A percentile compares a stretch with the other conserved stretches of the same genome.
These are phyloP conservation scores for Morus bassanus DNA, from an alignment of 2,797 vertebrate genomes.

Conservation along the genomic window DNA sequence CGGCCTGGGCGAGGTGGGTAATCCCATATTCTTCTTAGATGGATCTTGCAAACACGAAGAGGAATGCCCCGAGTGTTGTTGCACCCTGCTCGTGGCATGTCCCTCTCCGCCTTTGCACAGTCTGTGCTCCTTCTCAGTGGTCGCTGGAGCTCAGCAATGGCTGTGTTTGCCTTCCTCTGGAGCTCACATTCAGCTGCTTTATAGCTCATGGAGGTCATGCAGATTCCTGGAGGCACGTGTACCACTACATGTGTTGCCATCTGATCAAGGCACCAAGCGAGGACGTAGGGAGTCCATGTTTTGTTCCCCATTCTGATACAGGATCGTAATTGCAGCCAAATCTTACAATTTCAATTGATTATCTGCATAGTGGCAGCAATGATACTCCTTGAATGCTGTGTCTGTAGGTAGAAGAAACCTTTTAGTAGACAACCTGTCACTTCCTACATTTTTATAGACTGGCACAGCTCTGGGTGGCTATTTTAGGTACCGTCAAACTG, in stretches of 20 bases:
- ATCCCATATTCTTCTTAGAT: not conserved
- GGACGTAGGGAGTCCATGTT: not conserved
- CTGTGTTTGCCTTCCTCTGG: not conserved
- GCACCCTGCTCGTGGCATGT: not conserved
- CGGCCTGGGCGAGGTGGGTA: not conserved
- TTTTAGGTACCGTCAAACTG: not conserved
- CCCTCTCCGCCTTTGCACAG: not conserved
- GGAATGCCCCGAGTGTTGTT: not conserved
- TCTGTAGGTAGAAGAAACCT: not conserved
- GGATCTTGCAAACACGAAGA: rapidly evolving
- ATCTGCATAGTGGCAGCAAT: not conserved
- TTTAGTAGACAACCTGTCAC: not conserved
- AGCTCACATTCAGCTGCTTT: not conserved
- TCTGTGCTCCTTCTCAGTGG: not conserved
- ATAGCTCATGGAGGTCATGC: not conserved
- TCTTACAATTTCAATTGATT: not conserved
- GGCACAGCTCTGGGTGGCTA: not conserved
- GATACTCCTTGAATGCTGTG: not conserved
- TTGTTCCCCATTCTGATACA: not conserved
- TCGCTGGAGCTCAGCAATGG: not conserved
- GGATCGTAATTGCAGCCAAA: not conserved
- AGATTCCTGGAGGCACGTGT: not conserved
- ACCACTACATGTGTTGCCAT: rapidly evolving
- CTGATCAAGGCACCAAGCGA: rapidly evolving
- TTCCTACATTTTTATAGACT: not conserved